A percentile compares a stretch with the other conserved stretches of the same genome.
These are phyloP conservation scores for Pomacea maculata DNA, from an alignment of 1,140 invertebrate genomes.

Conservation along the genomic window DNA sequence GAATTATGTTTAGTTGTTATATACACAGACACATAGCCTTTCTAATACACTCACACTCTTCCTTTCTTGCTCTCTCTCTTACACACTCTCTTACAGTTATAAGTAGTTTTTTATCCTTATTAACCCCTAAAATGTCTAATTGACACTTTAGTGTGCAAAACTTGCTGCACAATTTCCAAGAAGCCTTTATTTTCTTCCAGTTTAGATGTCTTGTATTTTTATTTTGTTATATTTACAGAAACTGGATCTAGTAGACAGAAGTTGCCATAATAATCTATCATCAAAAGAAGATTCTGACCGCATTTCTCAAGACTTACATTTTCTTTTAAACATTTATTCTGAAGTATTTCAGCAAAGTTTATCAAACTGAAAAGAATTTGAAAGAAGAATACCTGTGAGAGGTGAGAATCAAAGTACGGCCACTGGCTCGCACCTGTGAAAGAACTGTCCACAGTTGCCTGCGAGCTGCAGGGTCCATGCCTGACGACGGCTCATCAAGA, in stretches of 20 bases:
- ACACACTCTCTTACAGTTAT: neutral
- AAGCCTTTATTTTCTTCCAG: too few species aligned
- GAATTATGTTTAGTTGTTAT: neutral
- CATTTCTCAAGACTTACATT: neutral
- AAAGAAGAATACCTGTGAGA: slow-evolving; percentile 58
- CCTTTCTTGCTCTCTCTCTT: neutral
- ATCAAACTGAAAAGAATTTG: neutral
- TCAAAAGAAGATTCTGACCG: neutral
- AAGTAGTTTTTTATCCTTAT: neutral
- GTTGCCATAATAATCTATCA: too few species aligned
- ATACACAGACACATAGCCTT: slow-evolving; percentile 4
- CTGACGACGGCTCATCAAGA: slow-evolving; percentile 67
- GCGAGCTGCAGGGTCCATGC: slow-evolving; percentile 67
- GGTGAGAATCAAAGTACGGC: slow-evolving; percentile 60
- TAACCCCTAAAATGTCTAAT: too few species aligned
- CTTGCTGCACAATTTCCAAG: too few species aligned
- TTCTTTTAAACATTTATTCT: neutral
- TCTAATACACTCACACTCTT: neutral
- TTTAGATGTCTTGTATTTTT: too few species aligned
- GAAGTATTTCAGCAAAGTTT: neutral
- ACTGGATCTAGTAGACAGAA: neutral
- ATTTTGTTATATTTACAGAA: too few species aligned
- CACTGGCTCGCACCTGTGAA: slow-evolving; percentile 54
- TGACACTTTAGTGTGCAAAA: neutral
- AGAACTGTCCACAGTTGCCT: slow-evolving; percentile 67